Evolutionary conservation across 1,140 invertebrate species (phyloP).

Genomic region (Spodoptera litura): DNA sequence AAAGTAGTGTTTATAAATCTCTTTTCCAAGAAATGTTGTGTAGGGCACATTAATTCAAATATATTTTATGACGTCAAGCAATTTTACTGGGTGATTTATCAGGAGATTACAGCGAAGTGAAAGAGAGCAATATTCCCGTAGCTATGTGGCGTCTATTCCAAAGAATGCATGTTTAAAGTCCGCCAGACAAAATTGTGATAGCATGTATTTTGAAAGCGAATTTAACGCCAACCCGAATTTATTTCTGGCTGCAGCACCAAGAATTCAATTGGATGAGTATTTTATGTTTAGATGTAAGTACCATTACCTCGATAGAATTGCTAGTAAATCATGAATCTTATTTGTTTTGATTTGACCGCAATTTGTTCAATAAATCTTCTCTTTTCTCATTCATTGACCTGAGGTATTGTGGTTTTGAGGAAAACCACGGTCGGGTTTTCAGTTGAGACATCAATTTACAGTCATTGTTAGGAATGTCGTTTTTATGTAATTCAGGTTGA

Average conservation of each 20-base stretch:
- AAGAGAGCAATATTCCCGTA: not conserved
- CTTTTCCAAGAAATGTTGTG: too few species aligned
- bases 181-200: conserved; percentile 3
- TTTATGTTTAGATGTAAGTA: not conserved
- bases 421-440: not conserved
- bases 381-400: too few species aligned
- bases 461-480: too few species aligned
- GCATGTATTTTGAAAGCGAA: conserved; percentile 8
- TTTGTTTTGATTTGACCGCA: not conserved
- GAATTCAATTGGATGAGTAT: not conserved
- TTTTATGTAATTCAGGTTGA: too few species aligned
- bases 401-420: not conserved
- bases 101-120: not conserved
- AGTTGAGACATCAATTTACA: not conserved
- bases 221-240: conserved; percentile 8
- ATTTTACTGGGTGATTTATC: not conserved
- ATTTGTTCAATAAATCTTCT: not conserved
- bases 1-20: too few species aligned
- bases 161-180: conserved; percentile 30
- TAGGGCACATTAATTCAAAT: too few species aligned
- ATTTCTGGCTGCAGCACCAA: conserved; percentile 7
- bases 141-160: not conserved
- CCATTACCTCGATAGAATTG: not conserved
- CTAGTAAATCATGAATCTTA: not conserved
- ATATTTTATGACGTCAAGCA: too few species aligned